Base-by-base conservation (phyloP, 2,888 invertebrate genomes). In the Clitarchus hookeri region DNA sequence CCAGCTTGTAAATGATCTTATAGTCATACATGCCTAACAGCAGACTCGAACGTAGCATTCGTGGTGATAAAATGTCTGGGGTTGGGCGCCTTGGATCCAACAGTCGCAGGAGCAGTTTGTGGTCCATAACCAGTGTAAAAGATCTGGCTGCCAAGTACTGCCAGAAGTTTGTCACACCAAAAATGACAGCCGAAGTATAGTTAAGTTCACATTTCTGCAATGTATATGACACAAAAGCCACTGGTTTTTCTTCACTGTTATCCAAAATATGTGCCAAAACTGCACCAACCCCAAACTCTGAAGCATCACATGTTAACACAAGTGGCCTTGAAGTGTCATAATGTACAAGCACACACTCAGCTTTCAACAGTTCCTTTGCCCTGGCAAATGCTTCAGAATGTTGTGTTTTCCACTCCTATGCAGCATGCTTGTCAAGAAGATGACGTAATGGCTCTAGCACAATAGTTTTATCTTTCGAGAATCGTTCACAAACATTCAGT, bases 1-100 rank as follows among this genome's bases (percentile, higher is more conserved):
- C 87, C 25, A 84, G 86, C 26, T 26, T 16, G 65, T 86, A 86
- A 27, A 48, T 48, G 19, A 88, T 77, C 16, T 84, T 26, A 65
- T 86, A 87, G 44, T 87, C 84, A 79, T 87, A 87, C n/a, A 53
- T 85, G 36, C 83, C 80, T 27, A 87, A 26, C 25, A 83, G 44
- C 26, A 86, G n/a, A 25, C 80, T 78, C 87, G 54, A 85, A 8
- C 84, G 83, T n/a, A 85, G 54, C 65, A 87, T 85, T 88, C 88
- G 4, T 36, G 36, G 36, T 36, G 36, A 36, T 3, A 36, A 36
- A 36, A 36, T 36, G 36, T 36, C 36, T 36, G 36, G 36, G 36
- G 36, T 36, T 36, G 36, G 36, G 36, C 36, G 4, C 36, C 36
- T 36, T 36, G 36, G 36, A 36, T 36, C 36, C 36, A 36, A 36